Evolutionary conservation across 2,888 invertebrate species (phyloP), one percentile per base, ranked within the genome.

Genomic region (Listrodromus nycthemerus): DNA sequence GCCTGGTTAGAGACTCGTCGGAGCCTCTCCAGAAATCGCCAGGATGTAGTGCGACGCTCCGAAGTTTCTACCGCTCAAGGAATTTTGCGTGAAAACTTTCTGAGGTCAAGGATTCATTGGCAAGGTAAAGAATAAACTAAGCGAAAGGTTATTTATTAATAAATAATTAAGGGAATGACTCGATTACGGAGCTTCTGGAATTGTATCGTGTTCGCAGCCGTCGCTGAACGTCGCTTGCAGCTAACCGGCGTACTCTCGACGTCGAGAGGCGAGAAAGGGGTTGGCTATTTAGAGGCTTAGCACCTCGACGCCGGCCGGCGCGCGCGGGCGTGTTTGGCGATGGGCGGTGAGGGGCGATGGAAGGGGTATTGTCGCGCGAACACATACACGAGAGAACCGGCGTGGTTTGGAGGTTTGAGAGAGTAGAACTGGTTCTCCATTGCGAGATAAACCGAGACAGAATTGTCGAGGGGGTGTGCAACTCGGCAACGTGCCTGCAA

Each of bases 221-320:
- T 83, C 84, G 81, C 85, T 84, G 76, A 79, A 63, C 37, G 67
- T 70, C 37, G 70, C 61, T 74, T 50, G 78, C 70, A 83, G 87
- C 86, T 85, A 85, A 83, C 85, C 84, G 80, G 82, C 71, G 69
- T 75, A 78, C 77, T 79, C 85, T 83, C 85, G 52, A 67, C 73
- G 71, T 84, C 66, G 74, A 84, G 77, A 82, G 70, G 75, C 82
- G 80, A 66, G 83, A 78, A 86, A 85, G 87, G 89, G 89, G 89
- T 90, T 65, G 90, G 92, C 92, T 92, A 92, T 92, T 92, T 92
- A 92, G 91, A 86, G 90, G 91, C 92, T 92, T 92, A 90, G 87
- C 90, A 89, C 88, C 89, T 89, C 89, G 76, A 80, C 82, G 86
- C 87, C 66, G 86, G 86, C 70, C 66, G 77, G 77, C 66, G 24